Base-by-base conservation (phyloP, 1,140 invertebrate genomes). In the Carposina sasakii region DNA sequence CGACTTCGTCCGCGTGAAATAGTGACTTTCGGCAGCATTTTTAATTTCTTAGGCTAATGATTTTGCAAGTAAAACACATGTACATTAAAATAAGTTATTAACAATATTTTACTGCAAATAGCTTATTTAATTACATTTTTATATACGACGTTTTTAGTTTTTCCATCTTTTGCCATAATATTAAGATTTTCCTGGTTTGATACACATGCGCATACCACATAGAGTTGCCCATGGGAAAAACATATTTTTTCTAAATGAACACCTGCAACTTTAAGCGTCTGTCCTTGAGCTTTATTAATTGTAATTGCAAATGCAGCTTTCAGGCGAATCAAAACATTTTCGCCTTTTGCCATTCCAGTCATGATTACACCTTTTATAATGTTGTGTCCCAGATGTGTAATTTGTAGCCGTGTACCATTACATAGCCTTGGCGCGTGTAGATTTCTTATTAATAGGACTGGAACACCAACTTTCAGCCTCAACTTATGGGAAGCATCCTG, bases 281-380 rank as follows among this genome's bases (percentile, higher is more conserved):
- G 86, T 9, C 88, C 86, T 69, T 90, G 88, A 5, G 84, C 55
- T 68, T 89, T 89, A 62, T 89, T 89, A 3, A 89, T 86, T 0
- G 87, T 86, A 67, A 88, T 87, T 16, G 85, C 78, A 67, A 87
- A 89, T 3, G 66, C 59, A 1, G 85, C 42, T 48, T 74, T 57
- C 0, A 90, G 28, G 31, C 78, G 68, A 31, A 85, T 64, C 3
- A 85, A 52, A 48, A 85, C 74, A 47, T 50, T 40, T 19, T 62
- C 52, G 39, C 39, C 56, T 52, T 59, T 59, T 13, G 45, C 37
- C 9, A 16, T 57, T 49, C 70, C 75, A 28, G 41, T 79, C 1
- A 83, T 46, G 17, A 85, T 81, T 15, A 48, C 74, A 20, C 63
- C 78, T 57, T 79, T 55, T 13, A 86, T 56, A 10, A 83, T 52